Evolutionary conservation across 2,888 invertebrate genomes (phyloP).

Genomic region (Cephus sareptanus): DNA sequence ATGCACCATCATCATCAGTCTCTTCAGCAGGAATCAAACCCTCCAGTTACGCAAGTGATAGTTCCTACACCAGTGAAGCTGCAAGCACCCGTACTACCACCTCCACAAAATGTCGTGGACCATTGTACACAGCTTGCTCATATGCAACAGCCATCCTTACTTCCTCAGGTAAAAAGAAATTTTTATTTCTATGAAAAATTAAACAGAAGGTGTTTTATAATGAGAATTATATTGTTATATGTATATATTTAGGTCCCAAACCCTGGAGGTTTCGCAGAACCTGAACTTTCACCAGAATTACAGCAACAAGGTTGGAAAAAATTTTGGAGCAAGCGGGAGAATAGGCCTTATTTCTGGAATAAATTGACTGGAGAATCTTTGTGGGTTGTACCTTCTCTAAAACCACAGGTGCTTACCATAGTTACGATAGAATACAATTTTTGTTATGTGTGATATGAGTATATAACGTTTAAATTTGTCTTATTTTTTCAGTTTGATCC

Average conservation of each 20-base stretch:
- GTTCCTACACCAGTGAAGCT: slow-evolving; percentile 67
- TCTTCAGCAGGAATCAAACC: slow-evolving; percentile 52
- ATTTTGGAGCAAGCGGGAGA: slow-evolving; percentile 96
- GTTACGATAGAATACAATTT: background rate
- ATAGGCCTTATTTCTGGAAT: slow-evolving; percentile 96
- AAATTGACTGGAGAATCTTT: slow-evolving; percentile 95
- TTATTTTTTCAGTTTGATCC: slow-evolving; percentile 79
- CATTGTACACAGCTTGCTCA: slow-evolving; percentile 56
- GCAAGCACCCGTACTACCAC: slow-evolving; percentile 54
- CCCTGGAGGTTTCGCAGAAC: slow-evolving; percentile 54
- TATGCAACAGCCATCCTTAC: slow-evolving; percentile 58
- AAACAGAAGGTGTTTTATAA: too few relatives aligned
- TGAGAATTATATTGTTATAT: too few relatives aligned
- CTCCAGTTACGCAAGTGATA: slow-evolving; percentile 59
- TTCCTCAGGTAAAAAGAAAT: slow-evolving; percentile 45
- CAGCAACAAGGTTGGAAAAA: slow-evolving; percentile 94
- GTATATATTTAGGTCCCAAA: background rate
- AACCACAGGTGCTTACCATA: slow-evolving; percentile 69
- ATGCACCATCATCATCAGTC: slow-evolving; percentile 56
- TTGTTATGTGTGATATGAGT: background rate
- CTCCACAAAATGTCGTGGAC: slow-evolving; percentile 53
- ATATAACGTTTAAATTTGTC: background rate
- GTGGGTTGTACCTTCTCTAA: slow-evolving; percentile 93
- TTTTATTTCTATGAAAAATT: too few relatives aligned
- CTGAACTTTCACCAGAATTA: slow-evolving; percentile 74